Percentiles rank a stretch among this genome's conserved stretches.
These are phyloP conservation scores for Digitonthophagus gazella DNA, from an alignment of 2,888 invertebrate species.

Conservation along the genomic window DNA sequence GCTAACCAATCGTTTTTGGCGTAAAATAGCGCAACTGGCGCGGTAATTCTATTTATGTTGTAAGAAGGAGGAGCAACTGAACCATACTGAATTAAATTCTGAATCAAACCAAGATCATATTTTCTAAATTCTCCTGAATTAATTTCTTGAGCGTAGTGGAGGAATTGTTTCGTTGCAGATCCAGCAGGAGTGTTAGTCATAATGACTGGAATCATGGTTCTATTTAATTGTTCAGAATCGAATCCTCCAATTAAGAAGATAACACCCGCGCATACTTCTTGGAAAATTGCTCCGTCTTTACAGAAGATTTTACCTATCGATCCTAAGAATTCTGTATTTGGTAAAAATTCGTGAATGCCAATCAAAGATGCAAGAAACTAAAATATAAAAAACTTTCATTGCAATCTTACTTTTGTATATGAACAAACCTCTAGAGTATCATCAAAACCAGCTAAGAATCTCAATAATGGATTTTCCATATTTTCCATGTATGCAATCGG, in stretches of 20 bases:
- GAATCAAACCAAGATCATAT: slow-evolving; percentile 56
- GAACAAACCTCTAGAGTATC: slow-evolving; percentile 10
- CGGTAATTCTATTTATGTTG: slow-evolving; percentile 48
- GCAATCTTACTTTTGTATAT: neutral
- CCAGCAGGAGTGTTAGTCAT: slow-evolving; percentile 45
- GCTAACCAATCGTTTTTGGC: slow-evolving; percentile 66
- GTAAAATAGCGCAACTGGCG: slow-evolving; percentile 59
- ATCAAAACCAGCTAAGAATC: slow-evolving; percentile 2
- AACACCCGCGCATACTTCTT: slow-evolving; percentile 62
- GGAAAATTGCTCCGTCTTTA: slow-evolving; percentile 55
- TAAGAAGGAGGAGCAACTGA: slow-evolving; percentile 49
- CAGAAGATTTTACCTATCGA: slow-evolving; percentile 54
- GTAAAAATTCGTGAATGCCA: slow-evolving; percentile 22
- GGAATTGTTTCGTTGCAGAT: slow-evolving; percentile 59
- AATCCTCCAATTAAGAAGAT: slow-evolving; percentile 65
- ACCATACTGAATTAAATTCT: slow-evolving; percentile 43
- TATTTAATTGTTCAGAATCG: slow-evolving; percentile 56
- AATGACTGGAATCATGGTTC: slow-evolving; percentile 29
- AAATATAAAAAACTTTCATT: neutral
- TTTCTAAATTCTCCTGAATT: slow-evolving; percentile 50
- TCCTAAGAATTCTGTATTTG: slow-evolving; percentile 5
- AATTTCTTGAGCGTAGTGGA: slow-evolving; percentile 70
- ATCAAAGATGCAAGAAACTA: neutral
- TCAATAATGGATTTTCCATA: slow-evolving; percentile 5
- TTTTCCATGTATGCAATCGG: slow-evolving; percentile 59